A percentile compares a stretch with the other conserved stretches of the same genome.
Conservation (phyloP, 2,113 vertebrate species). For the Anguilla rostrata region DNA sequence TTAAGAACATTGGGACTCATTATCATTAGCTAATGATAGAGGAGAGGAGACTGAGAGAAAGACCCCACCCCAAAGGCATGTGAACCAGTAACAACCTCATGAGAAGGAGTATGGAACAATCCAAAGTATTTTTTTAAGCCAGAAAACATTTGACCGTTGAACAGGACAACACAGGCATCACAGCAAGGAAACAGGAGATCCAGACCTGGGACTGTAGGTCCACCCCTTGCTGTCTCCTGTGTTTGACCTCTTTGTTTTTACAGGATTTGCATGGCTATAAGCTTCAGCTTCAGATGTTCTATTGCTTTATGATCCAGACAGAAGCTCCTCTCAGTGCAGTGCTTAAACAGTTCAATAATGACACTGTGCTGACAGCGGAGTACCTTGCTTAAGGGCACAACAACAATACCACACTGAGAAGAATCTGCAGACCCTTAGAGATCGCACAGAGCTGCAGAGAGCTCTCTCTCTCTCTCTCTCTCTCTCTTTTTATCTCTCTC, state of each 20-base stretch:
- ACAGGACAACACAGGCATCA: too few relatives aligned
- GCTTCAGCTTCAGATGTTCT: not conserved
- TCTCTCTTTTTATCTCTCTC: not conserved
- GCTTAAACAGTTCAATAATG: constrained; percentile 3
- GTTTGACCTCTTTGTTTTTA: constrained; percentile 6
- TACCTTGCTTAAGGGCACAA: not conserved
- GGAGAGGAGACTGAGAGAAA: not conserved
- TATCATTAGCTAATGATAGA: not conserved
- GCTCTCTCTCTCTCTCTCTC: not conserved
- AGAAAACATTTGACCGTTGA: too few relatives aligned
- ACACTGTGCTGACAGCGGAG: not conserved
- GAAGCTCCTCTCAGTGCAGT: not conserved
- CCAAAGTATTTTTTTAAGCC: not conserved
- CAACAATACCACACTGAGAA: not conserved
- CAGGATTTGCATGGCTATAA: constrained; percentile 2
- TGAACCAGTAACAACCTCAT: not conserved
- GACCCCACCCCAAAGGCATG: not conserved
- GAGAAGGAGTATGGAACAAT: not conserved
- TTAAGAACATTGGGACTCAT: not conserved
- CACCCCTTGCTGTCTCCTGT: not conserved
- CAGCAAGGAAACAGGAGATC: not conserved
- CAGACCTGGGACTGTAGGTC: too few relatives aligned
- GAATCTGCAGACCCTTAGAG: not conserved
- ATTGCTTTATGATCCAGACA: constrained; percentile 8
- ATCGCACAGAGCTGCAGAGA: not conserved